Percentiles rank a stretch among this genome's conserved stretches.
phyloP scores from a whole-genome alignment of 1,140 invertebrate genomes.

The Diorhabda elongata region DNA sequence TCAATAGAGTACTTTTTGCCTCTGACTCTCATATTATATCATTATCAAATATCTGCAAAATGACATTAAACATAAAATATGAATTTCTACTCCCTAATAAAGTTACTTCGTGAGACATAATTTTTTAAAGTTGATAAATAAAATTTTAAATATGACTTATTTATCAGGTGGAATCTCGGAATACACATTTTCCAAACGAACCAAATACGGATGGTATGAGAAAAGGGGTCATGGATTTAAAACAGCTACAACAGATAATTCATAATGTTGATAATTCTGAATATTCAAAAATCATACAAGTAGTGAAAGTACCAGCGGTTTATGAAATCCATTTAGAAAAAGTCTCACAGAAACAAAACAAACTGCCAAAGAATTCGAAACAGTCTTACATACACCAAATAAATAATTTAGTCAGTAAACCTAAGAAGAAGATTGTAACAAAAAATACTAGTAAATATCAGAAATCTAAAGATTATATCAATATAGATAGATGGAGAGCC shows the following conservation, averaged over 20 bases:
- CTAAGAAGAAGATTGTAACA: not conserved
- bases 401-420: not conserved
- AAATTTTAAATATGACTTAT: not conserved
- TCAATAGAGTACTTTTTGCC: too few relatives aligned
- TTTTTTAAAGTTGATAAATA: too few relatives aligned
- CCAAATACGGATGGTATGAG: not conserved
- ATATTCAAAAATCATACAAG: conserved; percentile 25
- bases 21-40: too few relatives aligned
- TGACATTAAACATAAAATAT: too few relatives aligned
- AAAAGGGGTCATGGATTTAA: conserved; percentile 1
- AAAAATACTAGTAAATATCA: not conserved
- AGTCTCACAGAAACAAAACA: not conserved
- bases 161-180: not conserved
- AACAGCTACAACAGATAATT: conserved; percentile 10
- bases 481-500: not conserved
- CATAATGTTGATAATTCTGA: conserved; percentile 9
- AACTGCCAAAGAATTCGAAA: not conserved
- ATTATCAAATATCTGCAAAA: too few relatives aligned
- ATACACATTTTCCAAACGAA: not conserved
- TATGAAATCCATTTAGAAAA: conserved; percentile 30
- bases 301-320: conserved; percentile 29
- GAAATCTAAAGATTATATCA: not conserved
- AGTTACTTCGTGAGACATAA: too few relatives aligned
- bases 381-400: not conserved
- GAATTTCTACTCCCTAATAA: too few relatives aligned